Percentiles rank a stretch among this genome's conserved stretches.
phyloP scores from a whole-genome alignment of 2,113 vertebrate genomes.

The Furnarius figulus region DNA sequence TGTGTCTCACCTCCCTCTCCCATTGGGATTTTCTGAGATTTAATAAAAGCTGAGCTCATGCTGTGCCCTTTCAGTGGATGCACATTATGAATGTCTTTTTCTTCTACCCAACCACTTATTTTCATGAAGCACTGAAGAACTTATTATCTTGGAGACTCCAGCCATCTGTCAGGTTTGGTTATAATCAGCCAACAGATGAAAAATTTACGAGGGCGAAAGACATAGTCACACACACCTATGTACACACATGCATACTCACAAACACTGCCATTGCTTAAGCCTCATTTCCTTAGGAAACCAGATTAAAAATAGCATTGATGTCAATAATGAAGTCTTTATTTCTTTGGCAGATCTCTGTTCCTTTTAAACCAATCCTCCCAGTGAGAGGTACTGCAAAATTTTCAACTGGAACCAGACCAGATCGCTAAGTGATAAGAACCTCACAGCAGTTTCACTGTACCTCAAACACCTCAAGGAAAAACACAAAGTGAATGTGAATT shows the following conservation, averaged over 20 bases:
- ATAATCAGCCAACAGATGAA: conserved; percentile 29
- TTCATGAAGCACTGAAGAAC: background rate
- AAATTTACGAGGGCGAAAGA: background rate
- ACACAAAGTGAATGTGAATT: conserved; percentile 45
- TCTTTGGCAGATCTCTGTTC: conserved; percentile 50
- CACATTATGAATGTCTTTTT: background rate
- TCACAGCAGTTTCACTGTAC: conserved; percentile 62
- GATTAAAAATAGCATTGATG: conserved; percentile 66
- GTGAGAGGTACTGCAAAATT: conserved; percentile 47
- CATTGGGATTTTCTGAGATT: background rate
- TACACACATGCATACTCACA: background rate
- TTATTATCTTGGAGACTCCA: background rate
- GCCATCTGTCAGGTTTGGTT: conserved; percentile 31
- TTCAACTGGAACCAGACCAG: conserved; percentile 61
- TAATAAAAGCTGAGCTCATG: background rate
- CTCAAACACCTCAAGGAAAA: conserved; percentile 68
- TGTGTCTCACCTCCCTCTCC: background rate
- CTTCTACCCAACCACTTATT: background rate
- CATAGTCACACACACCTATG: background rate
- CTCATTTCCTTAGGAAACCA: conserved; percentile 66
- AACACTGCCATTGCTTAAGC: conserved; percentile 21
- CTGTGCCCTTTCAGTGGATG: background rate
- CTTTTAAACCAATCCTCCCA: conserved; percentile 68
- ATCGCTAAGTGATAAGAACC: conserved; percentile 63
- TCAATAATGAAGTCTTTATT: conserved; percentile 66